Percentiles rank a stretch among this genome's conserved stretches.
These are phyloP conservation scores for Drosophila nebulosa DNA, from an alignment of 1,140 invertebrate genomes.

Conservation along the genomic window DNA sequence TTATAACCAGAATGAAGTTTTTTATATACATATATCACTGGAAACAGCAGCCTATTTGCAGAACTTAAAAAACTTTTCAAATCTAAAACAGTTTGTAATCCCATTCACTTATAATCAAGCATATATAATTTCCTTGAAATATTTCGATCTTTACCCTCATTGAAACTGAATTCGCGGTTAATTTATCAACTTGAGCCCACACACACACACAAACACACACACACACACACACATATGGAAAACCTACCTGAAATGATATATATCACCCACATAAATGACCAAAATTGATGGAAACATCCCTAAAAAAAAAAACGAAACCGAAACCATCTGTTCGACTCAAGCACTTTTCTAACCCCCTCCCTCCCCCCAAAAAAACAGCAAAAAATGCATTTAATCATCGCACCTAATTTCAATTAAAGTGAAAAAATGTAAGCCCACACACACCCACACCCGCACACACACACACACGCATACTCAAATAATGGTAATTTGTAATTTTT, in stretches of 20 bases:
- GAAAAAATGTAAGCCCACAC: constrained; percentile 13
- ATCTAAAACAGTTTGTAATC: no score
- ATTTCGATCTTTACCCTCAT: not conserved
- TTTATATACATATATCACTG: no score
- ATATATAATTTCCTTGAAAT: not conserved
- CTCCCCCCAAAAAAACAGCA: not conserved
- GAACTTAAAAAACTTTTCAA: no score
- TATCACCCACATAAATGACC: constrained; percentile 7
- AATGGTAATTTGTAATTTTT: constrained; percentile 66
- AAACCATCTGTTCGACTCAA: not conserved
- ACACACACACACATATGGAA: not conserved
- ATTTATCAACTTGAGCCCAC: not conserved
- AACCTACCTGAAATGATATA: not conserved
- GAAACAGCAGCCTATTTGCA: no score
- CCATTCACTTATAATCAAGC: no score
- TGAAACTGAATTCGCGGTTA: not conserved
- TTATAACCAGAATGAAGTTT: no score
- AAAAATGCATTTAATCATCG: constrained; percentile 67
- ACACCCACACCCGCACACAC: not conserved
- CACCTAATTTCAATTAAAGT: constrained; percentile 75
- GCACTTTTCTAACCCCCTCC: not conserved
- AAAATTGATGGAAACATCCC: constrained; percentile 7
- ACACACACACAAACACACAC: not conserved
- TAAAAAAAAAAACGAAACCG: not conserved
- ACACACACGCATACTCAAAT: constrained; percentile 1